Conservation (phyloP, 1,140 invertebrate species). For the Sycophaga agraensis region DNA sequence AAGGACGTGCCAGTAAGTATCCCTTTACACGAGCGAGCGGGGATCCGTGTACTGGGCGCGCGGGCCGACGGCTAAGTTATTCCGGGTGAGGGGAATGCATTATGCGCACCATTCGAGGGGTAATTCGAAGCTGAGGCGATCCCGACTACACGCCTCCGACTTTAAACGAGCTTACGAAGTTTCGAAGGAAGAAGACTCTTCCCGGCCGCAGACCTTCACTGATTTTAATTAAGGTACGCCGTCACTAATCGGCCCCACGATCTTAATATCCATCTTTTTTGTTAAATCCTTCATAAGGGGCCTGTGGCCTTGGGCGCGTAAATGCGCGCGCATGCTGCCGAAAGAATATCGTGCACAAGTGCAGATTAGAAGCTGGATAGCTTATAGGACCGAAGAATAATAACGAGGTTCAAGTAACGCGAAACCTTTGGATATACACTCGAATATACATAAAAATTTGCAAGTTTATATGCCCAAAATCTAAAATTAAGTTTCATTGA, state of each 20-base stretch:
- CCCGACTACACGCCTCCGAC: no score
- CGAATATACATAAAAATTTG: no score
- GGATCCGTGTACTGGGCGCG: no score
- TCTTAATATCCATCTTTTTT: slow-evolving; percentile 14
- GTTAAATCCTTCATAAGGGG: not conserved
- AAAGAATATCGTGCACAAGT: not conserved
- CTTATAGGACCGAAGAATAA: no score
- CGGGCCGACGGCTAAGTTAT: no score
- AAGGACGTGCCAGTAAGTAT: not conserved
- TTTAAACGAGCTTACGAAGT: not conserved
- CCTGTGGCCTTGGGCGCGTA: not conserved
- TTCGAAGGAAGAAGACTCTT: not conserved
- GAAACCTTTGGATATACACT: no score
- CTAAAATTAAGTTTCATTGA: no score
- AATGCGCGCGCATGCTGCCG: not conserved
- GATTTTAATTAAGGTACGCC: slow-evolving; percentile 13
- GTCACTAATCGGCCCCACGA: not conserved
- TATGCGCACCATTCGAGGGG: not conserved
- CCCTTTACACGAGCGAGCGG: not conserved
- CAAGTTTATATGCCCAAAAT: no score
- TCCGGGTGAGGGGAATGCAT: slow-evolving; percentile 1
- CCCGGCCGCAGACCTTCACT: not conserved
- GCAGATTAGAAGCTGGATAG: no score
- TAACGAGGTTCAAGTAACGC: no score
- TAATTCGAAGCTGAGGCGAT: not conserved